Conservation (phyloP, 30 jellyfish, hydroid and myxozoan genomes). For the Clytia hemisphaerica region DNA sequence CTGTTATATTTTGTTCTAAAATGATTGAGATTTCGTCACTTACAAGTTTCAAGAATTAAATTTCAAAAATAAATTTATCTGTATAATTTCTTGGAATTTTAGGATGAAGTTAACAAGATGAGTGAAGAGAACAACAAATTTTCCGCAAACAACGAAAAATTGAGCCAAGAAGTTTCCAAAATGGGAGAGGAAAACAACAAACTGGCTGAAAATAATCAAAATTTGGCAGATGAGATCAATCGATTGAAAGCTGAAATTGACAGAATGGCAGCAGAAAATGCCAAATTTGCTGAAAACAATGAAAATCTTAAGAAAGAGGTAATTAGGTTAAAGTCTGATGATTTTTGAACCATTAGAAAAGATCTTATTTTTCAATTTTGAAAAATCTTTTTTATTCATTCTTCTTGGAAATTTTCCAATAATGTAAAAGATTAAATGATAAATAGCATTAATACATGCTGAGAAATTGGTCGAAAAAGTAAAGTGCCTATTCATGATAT, state of each 20-base stretch:
- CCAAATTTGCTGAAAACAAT: slow-evolving; percentile 80
- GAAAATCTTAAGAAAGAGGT: slow-evolving; percentile 75
- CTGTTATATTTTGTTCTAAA: too few relatives aligned
- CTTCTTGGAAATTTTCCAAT: too few relatives aligned
- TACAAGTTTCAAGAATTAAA: too few relatives aligned
- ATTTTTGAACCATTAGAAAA: too few relatives aligned
- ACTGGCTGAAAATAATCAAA: slow-evolving; percentile 70
- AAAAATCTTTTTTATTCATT: not conserved
- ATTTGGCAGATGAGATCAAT: slow-evolving; percentile 57
- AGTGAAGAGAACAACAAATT: slow-evolving; percentile 71
- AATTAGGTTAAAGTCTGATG: not conserved
- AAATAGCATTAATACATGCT: too few relatives aligned
- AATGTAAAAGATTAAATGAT: too few relatives aligned
- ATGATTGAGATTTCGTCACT: too few relatives aligned
- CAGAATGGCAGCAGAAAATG: slow-evolving; percentile 68
- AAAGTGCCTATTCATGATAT: too few relatives aligned
- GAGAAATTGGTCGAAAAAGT: too few relatives aligned
- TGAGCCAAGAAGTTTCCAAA: slow-evolving; percentile 53
- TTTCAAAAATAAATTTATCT: too few relatives aligned
- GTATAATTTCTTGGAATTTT: too few relatives aligned
- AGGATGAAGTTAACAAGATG: slow-evolving; percentile 59
- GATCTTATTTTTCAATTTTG: not conserved
- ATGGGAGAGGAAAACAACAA: slow-evolving; percentile 65
- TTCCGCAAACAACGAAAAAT: slow-evolving; percentile 54
- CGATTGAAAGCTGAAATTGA: slow-evolving; percentile 63